Base-by-base conservation (phyloP, 1,140 invertebrate species). In the Mactra quadrangularis region DNA sequence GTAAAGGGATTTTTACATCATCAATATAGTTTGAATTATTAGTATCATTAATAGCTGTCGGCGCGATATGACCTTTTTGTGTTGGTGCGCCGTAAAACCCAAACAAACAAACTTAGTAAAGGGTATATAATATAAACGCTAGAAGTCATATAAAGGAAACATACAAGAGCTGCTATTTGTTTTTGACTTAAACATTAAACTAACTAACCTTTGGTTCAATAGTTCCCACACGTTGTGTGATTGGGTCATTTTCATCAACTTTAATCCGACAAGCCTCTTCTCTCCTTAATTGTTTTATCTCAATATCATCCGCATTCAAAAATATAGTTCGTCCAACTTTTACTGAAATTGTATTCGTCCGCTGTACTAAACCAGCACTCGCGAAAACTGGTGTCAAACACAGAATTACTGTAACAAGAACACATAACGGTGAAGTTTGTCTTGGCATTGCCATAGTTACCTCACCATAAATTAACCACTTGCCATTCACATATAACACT, bases 221-320 rank as follows among this genome's bases (percentile, higher is more conserved):
- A 4, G 77, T 68, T 27, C 90, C 91, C 6, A 90, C 90, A 62
- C 90, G 79, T 72, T 91, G 89, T 3, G 90, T 90, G 31, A 91
- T 89, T n/a, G 91, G 90, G 68, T 92, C 91, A 50, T 84, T 89
- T 33, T 85, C 83, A 13, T 90, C 87, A n/a, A 91, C 89, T 70
- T 91, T 86, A 50, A 91, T 86, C 27, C 89, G 64, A 59, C 91
- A 91, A 27, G 83, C 86, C 55, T 89, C 89, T 4, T 85, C 86
- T 55, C 82, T 50, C 15, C 55, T 77, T 3, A 79, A 78, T 19
- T 76, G 62, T 19, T 60, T 78, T 35, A 91, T 85, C 53, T 85
- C 75, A 52, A 92, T 71, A 84, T 91, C 91, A 64, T 89, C 87
- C 15, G 87, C 82, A 25, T 82, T 77, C n/a, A 92, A 62, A 83